A percentile compares a stretch with the other conserved stretches of the same genome.
These are phyloP conservation scores for Neolamprologus modestus DNA, from an alignment of 2,113 vertebrate genomes.

Conservation along the genomic window DNA sequence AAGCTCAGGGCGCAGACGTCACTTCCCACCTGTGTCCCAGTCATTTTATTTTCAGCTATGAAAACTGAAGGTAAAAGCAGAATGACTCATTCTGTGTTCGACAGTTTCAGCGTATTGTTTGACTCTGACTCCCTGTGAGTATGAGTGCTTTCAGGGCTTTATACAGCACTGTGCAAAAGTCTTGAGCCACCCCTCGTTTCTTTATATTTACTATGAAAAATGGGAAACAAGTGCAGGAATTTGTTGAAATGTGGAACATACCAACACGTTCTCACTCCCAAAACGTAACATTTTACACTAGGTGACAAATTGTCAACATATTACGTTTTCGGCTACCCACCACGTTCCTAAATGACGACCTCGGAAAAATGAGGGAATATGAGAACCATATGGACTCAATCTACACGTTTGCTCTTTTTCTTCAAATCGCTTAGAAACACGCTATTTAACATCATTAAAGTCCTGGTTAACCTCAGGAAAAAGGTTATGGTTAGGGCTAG, in stretches of 20 bases:
- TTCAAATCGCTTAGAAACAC: too few relatives aligned
- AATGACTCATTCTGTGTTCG: neutral
- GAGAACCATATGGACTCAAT: too few relatives aligned
- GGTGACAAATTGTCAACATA: too few relatives aligned
- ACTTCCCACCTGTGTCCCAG: neutral
- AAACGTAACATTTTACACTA: fast-evolving
- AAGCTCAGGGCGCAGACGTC: neutral
- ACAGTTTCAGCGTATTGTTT: neutral
- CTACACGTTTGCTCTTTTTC: too few relatives aligned
- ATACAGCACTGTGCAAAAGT: neutral
- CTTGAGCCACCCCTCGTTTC: neutral
- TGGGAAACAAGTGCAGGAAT: neutral
- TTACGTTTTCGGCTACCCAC: too few relatives aligned
- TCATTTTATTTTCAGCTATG: neutral
- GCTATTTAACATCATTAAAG: too few relatives aligned
- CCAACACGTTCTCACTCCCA: too few relatives aligned
- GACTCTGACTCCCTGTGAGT: neutral
- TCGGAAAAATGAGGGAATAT: too few relatives aligned
- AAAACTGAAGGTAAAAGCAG: neutral
- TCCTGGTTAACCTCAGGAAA: fast-evolving
- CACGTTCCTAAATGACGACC: too few relatives aligned
- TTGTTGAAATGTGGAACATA: neutral
- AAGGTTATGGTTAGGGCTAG: too few relatives aligned
- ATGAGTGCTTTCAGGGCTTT: neutral
- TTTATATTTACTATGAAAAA: neutral